phyloP scores from a whole-genome alignment of 2,797 vertebrate species.

The Squalus acanthias region DNA sequence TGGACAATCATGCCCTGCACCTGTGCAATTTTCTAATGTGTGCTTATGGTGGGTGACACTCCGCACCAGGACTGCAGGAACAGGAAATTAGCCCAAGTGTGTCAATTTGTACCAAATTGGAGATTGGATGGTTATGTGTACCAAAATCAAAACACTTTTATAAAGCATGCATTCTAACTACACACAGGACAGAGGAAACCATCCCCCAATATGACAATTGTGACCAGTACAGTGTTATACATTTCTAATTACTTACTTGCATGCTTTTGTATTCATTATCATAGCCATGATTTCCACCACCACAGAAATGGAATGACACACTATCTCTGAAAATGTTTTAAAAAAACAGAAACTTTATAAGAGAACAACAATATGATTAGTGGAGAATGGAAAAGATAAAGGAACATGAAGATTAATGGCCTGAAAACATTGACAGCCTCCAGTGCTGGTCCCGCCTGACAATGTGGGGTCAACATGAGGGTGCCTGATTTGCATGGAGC shows the following conservation, averaged over 20 bases:
- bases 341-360: not conserved
- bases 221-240: not conserved
- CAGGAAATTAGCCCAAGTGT: not conserved
- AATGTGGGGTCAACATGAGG: not conserved
- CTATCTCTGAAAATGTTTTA: slow-evolving; percentile 44
- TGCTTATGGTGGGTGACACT: not conserved
- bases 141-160: too few relatives aligned
- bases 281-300: slow-evolving; percentile 82
- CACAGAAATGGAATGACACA: slow-evolving; percentile 51
- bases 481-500: not conserved
- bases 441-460: too few relatives aligned
- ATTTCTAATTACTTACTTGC: slow-evolving; percentile 72
- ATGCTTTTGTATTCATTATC: slow-evolving; percentile 86
- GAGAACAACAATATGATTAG: not conserved
- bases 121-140: not conserved
- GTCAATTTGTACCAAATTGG: not conserved
- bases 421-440: too few relatives aligned
- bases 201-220: not conserved
- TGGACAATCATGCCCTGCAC: not conserved
- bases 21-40: not conserved
- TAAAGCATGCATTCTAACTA: not conserved
- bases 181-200: not conserved
- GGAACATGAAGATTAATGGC: not conserved
- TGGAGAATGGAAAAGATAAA: not conserved
- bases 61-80: not conserved